Conservation (phyloP, 2,113 vertebrate species). For the Grantiella picta region DNA sequence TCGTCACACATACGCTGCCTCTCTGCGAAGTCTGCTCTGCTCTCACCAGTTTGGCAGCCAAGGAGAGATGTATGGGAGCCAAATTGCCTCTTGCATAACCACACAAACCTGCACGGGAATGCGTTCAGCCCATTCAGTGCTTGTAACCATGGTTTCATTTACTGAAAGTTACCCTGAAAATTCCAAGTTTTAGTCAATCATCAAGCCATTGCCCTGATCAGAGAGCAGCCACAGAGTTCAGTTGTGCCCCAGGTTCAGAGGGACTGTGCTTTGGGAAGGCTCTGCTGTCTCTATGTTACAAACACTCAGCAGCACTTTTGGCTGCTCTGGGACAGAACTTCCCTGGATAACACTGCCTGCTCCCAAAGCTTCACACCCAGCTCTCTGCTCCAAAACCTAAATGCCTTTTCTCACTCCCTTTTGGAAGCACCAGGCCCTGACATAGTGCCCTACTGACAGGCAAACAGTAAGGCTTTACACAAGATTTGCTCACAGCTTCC, state of each 20-base stretch:
- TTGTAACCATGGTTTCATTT: constrained; percentile 25
- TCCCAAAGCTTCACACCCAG: not conserved
- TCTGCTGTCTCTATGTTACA: not conserved
- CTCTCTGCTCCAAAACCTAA: not conserved
- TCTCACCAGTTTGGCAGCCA: not conserved
- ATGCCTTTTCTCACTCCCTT: not conserved
- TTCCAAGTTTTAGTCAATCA: not conserved
- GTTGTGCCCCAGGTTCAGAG: not conserved
- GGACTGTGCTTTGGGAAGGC: not conserved
- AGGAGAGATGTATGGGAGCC: not conserved
- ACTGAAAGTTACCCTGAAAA: not conserved
- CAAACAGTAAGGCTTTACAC: not conserved
- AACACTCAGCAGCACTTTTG: not conserved
- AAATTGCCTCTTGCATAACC: constrained; percentile 8
- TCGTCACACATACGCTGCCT: not conserved
- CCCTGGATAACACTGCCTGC: not conserved
- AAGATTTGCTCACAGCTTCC: not conserved
- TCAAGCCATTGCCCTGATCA: not conserved
- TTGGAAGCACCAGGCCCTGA: not conserved
- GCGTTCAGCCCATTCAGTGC: not conserved
- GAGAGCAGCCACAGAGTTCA: not conserved
- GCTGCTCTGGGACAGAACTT: not conserved
- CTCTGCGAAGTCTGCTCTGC: not conserved
- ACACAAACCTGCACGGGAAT: not conserved
- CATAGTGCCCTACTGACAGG: not conserved